Base-by-base conservation (phyloP, 2,113 vertebrate genomes). In the Rynchops niger region DNA sequence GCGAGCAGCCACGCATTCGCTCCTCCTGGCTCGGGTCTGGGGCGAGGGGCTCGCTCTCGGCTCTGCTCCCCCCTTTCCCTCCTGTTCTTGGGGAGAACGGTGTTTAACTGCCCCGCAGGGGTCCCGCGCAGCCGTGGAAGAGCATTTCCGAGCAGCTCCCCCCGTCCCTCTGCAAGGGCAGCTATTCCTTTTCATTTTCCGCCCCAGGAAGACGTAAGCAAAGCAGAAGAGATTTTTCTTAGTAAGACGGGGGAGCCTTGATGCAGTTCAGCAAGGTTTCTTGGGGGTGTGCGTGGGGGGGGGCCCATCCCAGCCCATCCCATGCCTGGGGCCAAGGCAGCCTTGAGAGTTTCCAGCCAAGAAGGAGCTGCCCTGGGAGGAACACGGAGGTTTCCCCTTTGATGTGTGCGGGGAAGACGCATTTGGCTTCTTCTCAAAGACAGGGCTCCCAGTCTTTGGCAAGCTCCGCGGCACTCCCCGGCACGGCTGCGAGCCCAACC, bases 391-490 rank as follows among this genome's bases (percentile, higher is more conserved):
- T 86, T 81, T 95, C 86, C 80, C 88, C 88, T 96, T 96, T 93
- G 94, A 95, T 96, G 92, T 96, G 88, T 74, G 88, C 6, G 1
- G 79, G 85, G 90, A 53, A 34, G 88, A 82, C 3, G 43, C 80
- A 4, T 88, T 92, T 97, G 95, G 97, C 95, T 95, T 20, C 94
- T 61, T 25, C 86, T 86, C 92, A 86, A 66, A 90, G 95, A 19
- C 23, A 2, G 82, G 82, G 79, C 93, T 95, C 55, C 71, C 12
- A 5, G 19, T 1, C 59, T n/a, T 66, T 88, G 83, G 93, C 95
- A 95, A 45, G 53, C 26, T 0, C 53, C 0, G 0, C 2, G 0
- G 59, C 72, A 7, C 91, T 71, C 87, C 77, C 70, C 27, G 3
- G 53, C 69, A 5, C 21, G 40, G 49, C 86, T 47, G 72, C 7